phyloP scores from a whole-genome alignment of 2,888 invertebrate genomes.

The Lasioglossum marginatum region DNA sequence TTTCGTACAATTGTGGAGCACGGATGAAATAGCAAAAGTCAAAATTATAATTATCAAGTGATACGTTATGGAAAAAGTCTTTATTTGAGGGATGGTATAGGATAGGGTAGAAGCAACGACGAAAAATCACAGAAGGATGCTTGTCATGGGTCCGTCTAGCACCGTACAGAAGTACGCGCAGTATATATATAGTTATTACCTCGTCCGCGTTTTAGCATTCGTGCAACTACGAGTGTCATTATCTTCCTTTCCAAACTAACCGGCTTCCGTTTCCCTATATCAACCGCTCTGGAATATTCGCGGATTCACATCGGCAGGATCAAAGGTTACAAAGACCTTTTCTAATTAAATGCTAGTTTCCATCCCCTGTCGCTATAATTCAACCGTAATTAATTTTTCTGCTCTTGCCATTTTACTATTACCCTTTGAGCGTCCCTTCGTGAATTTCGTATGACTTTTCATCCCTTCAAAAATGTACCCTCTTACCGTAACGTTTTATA shows the following conservation, averaged over 20 bases:
- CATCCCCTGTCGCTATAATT: slow-evolving; percentile 28
- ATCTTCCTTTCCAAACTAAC: slow-evolving; percentile 28
- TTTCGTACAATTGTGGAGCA: neutral
- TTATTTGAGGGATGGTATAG: neutral
- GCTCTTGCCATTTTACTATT: slow-evolving; percentile 36
- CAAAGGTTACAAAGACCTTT: slow-evolving; percentile 54
- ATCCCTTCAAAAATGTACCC: neutral
- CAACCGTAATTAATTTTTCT: slow-evolving; percentile 60
- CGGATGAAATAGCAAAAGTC: neutral
- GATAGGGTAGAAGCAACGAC: neutral
- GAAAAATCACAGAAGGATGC: slow-evolving; percentile 2
- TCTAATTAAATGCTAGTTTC: slow-evolving; percentile 61
- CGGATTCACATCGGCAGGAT: slow-evolving; percentile 20
- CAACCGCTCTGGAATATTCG: slow-evolving; percentile 23
- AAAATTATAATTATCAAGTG: too few species aligned
- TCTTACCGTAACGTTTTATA: neutral
- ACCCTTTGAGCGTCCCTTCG: neutral
- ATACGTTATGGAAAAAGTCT: too few species aligned
- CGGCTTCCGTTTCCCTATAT: neutral
- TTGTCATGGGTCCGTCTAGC: neutral
- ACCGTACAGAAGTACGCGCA: neutral
- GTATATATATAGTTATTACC: slow-evolving; percentile 16
- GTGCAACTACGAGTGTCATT: slow-evolving; percentile 28
- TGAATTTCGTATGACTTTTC: neutral
- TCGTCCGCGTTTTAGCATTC: slow-evolving; percentile 8